phyloP scores from a whole-genome alignment of 2,888 invertebrate genomes.

The Keiferia lycopersicella region DNA sequence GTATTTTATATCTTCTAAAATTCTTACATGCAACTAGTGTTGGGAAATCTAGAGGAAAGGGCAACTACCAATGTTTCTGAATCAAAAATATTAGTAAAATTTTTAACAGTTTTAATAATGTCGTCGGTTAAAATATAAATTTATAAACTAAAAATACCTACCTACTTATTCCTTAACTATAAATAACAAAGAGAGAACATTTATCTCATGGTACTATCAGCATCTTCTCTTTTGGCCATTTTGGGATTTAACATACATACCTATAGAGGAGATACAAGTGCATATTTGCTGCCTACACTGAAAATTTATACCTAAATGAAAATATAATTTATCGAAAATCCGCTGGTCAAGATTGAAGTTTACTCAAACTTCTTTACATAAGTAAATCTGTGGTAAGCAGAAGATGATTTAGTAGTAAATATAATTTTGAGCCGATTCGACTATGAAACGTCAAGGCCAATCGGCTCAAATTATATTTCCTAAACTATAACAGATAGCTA shows the following conservation, averaged over 20 bases:
- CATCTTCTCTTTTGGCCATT: neutral
- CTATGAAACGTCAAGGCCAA: too few species aligned
- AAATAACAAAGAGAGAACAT: constrained; percentile 46
- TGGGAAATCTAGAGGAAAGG: neutral
- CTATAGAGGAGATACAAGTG: too few species aligned
- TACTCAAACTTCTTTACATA: too few species aligned
- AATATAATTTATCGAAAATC: too few species aligned
- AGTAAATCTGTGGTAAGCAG: too few species aligned
- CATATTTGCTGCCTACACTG: too few species aligned
- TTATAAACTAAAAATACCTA: constrained; percentile 58
- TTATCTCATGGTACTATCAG: constrained; percentile 11
- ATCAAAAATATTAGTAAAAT: neutral
- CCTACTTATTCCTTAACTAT: constrained; percentile 50
- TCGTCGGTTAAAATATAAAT: constrained; percentile 60
- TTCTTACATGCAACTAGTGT: neutral
- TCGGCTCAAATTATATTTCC: too few species aligned
- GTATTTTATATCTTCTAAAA: neutral
- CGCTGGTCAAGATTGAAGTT: too few species aligned
- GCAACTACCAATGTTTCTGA: neutral
- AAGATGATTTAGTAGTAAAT: too few species aligned
- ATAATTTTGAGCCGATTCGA: too few species aligned
- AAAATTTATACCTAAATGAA: too few species aligned
- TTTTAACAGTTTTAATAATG: constrained; percentile 43
- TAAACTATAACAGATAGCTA: too few species aligned
- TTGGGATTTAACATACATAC: neutral